A percentile compares a stretch with the other conserved stretches of the same genome.
Conservation (phyloP, 2,797 vertebrate species). For the Gadopsis bispinosus region DNA sequence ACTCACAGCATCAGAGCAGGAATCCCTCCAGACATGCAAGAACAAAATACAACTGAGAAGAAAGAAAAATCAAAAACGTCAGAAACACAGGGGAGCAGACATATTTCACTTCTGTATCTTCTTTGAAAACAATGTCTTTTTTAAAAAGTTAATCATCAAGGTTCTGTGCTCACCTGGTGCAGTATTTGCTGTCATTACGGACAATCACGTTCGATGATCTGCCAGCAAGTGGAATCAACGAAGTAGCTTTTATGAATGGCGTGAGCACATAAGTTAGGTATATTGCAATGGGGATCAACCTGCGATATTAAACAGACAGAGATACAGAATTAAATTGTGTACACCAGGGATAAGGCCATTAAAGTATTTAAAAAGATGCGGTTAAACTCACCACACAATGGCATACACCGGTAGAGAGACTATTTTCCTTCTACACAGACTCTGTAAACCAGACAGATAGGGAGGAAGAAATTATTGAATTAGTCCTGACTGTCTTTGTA, state of each 20-base stretch:
- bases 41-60: conserved; percentile 86
- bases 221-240: neutral
- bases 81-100: neutral
- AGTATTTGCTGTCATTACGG: conserved; percentile 39
- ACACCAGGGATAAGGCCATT: neutral
- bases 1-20: conserved; percentile 77
- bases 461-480: neutral
- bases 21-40: conserved; percentile 70
- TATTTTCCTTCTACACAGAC: conserved; percentile 26
- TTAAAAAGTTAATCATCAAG: neutral
- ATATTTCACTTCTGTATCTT: neutral
- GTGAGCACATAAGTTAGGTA: conserved; percentile 75
- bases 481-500: neutral
- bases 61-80: conserved; percentile 21
- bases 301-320: conserved; percentile 45
- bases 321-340: conserved; percentile 6
- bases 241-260: neutral
- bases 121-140: neutral
- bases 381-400: conserved; percentile 80
- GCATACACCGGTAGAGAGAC: conserved; percentile 59
- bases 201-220: rapidly evolving
- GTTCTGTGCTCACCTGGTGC: conserved; percentile 70
- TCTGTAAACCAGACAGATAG: conserved; percentile 52
- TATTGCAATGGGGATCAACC: conserved; percentile 71
- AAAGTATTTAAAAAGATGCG: neutral